Evolutionary conservation across 1,140 invertebrate genomes (phyloP).

Genomic region (Thereuonema tuberculata): DNA sequence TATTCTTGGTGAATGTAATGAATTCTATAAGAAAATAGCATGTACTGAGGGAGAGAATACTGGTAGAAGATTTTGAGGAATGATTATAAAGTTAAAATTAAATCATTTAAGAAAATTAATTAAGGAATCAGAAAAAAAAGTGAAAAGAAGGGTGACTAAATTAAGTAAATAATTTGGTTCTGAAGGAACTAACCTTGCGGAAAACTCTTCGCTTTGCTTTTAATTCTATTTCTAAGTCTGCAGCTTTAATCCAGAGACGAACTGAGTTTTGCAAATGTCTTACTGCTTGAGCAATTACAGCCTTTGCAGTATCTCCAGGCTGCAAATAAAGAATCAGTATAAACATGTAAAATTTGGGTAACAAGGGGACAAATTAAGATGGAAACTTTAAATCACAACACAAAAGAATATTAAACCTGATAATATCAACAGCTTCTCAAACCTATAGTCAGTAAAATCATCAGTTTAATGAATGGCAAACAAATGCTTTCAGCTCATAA

Average conservation of each 20-base stretch:
- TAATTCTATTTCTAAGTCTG: conserved; percentile 84
- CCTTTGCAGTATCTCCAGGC: conserved; percentile 84
- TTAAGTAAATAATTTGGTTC: no score
- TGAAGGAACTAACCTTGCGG: conserved; percentile 37
- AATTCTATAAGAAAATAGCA: no score
- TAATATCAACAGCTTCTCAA: no score
- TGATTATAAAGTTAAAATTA: neutral
- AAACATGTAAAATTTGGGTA: neutral
- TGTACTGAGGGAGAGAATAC: no score
- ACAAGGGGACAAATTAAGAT: neutral
- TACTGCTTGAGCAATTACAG: conserved; percentile 56
- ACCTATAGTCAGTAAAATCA: no score
- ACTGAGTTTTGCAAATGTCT: conserved; percentile 50
- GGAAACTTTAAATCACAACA: no score
- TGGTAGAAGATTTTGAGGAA: no score
- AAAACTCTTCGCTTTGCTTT: conserved; percentile 93
- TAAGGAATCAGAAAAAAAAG: neutral
- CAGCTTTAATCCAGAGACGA: conserved; percentile 95
- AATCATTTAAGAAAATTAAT: neutral
- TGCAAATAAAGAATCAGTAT: conserved; percentile 22
- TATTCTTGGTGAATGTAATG: no score
- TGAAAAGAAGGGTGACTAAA: no score
- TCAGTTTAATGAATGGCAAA: no score
- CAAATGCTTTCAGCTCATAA: no score
- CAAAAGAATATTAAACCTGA: no score